These are phyloP conservation scores for Sapayoa aenigma DNA, from an alignment of 2,113 vertebrate species.

Conservation along the genomic window DNA sequence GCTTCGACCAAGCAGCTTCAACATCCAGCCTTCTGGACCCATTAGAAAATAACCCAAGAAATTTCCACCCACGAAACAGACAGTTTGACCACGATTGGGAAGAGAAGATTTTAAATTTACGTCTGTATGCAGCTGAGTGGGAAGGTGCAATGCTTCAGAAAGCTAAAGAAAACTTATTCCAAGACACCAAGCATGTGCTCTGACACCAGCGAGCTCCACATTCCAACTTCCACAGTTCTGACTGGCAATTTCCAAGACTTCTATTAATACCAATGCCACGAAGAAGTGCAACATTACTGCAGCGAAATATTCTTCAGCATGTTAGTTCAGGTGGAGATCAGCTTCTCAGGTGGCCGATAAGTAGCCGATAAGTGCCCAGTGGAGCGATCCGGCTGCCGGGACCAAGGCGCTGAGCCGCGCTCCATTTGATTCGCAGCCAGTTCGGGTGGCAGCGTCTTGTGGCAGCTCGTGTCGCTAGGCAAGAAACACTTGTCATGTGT, in stretches of 20 bases:
- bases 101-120: background rate
- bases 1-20: background rate
- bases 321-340: background rate
- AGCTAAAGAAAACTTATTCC: background rate
- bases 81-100: background rate
- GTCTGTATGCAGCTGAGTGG: background rate
- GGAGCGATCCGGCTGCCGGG: background rate
- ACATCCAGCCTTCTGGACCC: background rate
- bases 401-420: background rate
- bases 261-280: accelerated
- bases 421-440: background rate
- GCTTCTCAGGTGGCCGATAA: background rate
- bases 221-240: background rate
- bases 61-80: background rate
- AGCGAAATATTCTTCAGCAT: background rate
- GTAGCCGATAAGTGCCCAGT: background rate
- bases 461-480: background rate
- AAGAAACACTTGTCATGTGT: background rate
- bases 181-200: background rate
- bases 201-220: background rate
- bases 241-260: background rate
- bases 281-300: background rate
- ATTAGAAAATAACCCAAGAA: background rate
- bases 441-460: background rate
- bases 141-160: background rate